Conservation (phyloP, 2,797 vertebrate species). For the Hypotaenidia philippensis region DNA sequence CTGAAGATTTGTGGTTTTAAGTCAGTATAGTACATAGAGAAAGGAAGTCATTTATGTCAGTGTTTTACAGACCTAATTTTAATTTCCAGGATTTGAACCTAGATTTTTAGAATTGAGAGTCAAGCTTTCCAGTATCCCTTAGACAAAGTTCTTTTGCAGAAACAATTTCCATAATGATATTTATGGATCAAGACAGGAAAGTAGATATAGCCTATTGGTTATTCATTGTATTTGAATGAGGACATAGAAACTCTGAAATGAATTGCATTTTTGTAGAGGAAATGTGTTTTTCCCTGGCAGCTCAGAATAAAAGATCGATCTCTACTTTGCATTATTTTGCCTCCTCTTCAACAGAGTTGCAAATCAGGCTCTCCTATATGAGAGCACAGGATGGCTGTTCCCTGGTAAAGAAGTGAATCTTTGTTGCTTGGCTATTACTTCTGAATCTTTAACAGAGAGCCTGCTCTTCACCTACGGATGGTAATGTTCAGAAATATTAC, state of each 20-base stretch:
- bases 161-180: background rate
- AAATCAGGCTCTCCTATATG: background rate
- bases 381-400: background rate
- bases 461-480: background rate
- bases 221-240: constrained; percentile 39
- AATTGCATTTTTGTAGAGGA: constrained; percentile 21
- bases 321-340: constrained; percentile 25
- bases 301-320: background rate
- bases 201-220: constrained; percentile 1
- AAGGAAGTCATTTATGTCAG: background rate
- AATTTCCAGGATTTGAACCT: background rate
- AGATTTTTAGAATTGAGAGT: background rate
- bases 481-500: constrained; percentile 17
- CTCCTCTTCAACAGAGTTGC: background rate
- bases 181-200: constrained; percentile 7
- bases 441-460: background rate
- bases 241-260: background rate
- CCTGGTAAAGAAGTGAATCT: background rate
- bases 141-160: background rate
- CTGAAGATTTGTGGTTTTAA: background rate
- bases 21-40: background rate
- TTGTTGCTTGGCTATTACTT: background rate
- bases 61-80: background rate
- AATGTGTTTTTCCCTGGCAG: constrained; percentile 17
- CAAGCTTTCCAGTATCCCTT: background rate